These are phyloP conservation scores for Kryptolebias marmoratus DNA, from an alignment of 2,113 vertebrate species.

Conservation along the genomic window DNA sequence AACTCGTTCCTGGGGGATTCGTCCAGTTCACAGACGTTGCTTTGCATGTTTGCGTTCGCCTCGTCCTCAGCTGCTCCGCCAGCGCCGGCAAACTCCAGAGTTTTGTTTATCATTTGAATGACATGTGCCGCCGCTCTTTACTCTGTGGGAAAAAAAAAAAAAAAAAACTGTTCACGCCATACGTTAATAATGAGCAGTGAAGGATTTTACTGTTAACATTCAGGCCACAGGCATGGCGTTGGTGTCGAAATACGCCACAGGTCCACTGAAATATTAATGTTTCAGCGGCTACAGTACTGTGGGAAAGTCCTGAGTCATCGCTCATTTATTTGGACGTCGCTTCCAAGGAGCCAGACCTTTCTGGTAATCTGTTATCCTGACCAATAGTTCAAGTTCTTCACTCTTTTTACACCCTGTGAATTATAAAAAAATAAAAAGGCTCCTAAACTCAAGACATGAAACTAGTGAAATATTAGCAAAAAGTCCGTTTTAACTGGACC, in stretches of 20 bases:
- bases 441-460: too few relatives aligned
- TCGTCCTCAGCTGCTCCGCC: conserved; percentile 4
- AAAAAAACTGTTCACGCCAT: conserved; percentile 11
- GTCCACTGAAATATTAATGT: background rate
- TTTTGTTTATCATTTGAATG: conserved; percentile 78
- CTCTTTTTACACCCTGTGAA: too few relatives aligned
- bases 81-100: background rate
- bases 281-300: background rate
- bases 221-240: too few relatives aligned
- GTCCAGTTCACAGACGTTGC: background rate
- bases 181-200: background rate
- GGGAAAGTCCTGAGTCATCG: background rate
- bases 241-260: background rate
- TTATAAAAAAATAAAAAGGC: too few relatives aligned
- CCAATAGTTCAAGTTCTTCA: background rate
- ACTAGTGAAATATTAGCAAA: too few relatives aligned
- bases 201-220: background rate
- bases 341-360: background rate
- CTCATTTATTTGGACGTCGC: too few relatives aligned
- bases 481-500: too few relatives aligned
- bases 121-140: background rate
- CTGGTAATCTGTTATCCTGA: background rate
- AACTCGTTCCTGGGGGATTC: background rate
- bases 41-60: conserved; percentile 45
- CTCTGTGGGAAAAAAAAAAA: background rate